A percentile compares a stretch with the other conserved stretches of the same genome.
Conservation (phyloP, 2,888 invertebrate species). For the Cremastinae sp. region DNA sequence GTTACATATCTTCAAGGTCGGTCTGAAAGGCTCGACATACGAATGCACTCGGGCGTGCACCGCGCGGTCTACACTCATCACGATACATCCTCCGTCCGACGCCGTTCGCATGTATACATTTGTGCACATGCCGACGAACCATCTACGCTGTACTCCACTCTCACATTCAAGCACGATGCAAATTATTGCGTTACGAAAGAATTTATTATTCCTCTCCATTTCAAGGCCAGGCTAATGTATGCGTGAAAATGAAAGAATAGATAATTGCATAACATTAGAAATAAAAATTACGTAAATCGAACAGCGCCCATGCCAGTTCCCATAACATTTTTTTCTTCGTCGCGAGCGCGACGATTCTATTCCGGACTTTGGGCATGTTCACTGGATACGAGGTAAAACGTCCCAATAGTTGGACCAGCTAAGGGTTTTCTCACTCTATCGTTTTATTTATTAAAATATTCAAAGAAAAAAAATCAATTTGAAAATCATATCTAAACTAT, state of each 20-base stretch:
- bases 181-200: conserved; percentile 68
- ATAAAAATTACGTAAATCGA: background rate
- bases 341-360: too few relatives aligned
- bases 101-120: conserved; percentile 20
- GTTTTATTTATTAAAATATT: too few relatives aligned
- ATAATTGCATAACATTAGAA: background rate
- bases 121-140: background rate
- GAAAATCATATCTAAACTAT: too few relatives aligned
- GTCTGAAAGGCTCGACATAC: conserved; percentile 32
- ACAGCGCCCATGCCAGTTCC: too few relatives aligned
- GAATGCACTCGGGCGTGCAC: conserved; percentile 31
- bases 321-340: too few relatives aligned
- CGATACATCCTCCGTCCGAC: conserved; percentile 21
- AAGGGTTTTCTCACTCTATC: too few relatives aligned
- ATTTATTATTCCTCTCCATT: conserved; percentile 69
- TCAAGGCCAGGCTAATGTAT: conserved; percentile 60
- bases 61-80: conserved; percentile 28
- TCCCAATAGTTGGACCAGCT: too few relatives aligned
- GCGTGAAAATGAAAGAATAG: background rate
- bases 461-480: too few relatives aligned
- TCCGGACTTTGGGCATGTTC: too few relatives aligned
- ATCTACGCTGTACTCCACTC: too few relatives aligned
- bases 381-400: too few relatives aligned
- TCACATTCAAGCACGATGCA: conserved; percentile 42
- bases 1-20: conserved; percentile 75